Base-by-base conservation (phyloP, 30 jellyfish, hydroid and myxozoan species). In the Pseudorhiza aurosa region DNA sequence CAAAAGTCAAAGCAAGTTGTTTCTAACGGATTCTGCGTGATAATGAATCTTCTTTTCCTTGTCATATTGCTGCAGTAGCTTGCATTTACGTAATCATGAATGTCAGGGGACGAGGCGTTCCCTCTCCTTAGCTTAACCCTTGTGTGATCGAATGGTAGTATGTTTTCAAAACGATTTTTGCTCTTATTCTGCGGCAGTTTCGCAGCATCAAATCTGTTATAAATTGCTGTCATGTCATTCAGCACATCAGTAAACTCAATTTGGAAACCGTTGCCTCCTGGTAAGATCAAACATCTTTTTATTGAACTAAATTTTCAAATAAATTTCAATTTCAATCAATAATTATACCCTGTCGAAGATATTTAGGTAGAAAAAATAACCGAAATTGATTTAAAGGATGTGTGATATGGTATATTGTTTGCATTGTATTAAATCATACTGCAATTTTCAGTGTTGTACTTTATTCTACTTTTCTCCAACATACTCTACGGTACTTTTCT, bases 21-120 rank as follows among this genome's bases (percentile, higher is more conserved):
- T 58, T 81, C 92, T 58, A 81, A 18, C 8, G 92, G 92, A 25
- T 29, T 40, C 64, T 81, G 92, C n/a, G 92, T 81, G 7, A 68
- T 73, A 14, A 81, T 67, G 77, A 10, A 81, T 39, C 58, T 44
- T 40, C 85, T 31, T 29, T 81, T 68, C 29, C 79, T 45, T 40
- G 36, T 51, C 50, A 35, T 4, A 35, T 78, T 37, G 58, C 68
- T 59, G 24, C 72, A 36, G 67, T 47, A 81, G 60, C 78, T 81
- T 26, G 85, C 92, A 51, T 81, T 81, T 18, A 81, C 67, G 47
- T 81, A 81, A 21, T 68, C 76, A 0, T 35, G 31, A 0, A 74
- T 64, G 14, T 62, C 74, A 3, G 85, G 45, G 10, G 57, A 15
- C 8, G 40, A 7, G 4, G 17, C 36, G 14, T 45, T n/a, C 14